These are phyloP conservation scores for Tetranychus urticae DNA, from an alignment of 1,140 invertebrate species.

Conservation along the genomic window DNA sequence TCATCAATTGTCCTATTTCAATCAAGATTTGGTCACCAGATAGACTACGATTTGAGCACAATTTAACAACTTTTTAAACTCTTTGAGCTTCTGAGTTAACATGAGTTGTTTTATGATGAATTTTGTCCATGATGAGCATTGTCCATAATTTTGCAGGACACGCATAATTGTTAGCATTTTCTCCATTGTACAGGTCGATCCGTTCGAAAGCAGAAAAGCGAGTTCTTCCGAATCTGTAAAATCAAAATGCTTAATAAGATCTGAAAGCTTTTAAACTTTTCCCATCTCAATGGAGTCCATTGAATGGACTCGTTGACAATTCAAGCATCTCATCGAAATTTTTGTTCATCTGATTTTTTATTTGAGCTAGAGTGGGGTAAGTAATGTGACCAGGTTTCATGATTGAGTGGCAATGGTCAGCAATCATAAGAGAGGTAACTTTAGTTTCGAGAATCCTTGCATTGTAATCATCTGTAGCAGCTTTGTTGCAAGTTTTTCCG, in stretches of 20 bases:
- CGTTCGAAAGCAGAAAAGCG: neutral
- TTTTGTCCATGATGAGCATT: conserved; percentile 32
- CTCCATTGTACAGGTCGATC: neutral
- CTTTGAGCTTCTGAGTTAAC: conserved; percentile 50
- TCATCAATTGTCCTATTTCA: conserved; percentile 59
- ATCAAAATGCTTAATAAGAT: neutral
- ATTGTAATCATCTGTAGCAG: conserved; percentile 72
- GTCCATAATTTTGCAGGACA: neutral
- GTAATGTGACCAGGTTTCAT: conserved; percentile 9
- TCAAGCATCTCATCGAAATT: neutral
- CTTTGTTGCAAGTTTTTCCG: conserved; percentile 73
- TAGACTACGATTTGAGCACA: conserved; percentile 27
- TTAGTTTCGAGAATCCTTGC: conserved; percentile 78
- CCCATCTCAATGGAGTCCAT: too few species aligned
- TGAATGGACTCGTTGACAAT: neutral
- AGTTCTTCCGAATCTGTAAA: neutral
- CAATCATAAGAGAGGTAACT: conserved; percentile 36
- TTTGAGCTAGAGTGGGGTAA: neutral
- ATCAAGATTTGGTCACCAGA: conserved; percentile 20
- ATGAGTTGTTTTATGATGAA: conserved; percentile 59
- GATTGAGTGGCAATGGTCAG: too few species aligned
- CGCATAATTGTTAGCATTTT: too few species aligned
- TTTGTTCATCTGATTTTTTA: neutral
- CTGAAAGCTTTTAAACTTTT: too few species aligned
- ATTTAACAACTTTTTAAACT: conserved; percentile 43